Evolutionary conservation across 2,888 invertebrate species (phyloP).

Genomic region (Euzetes globulus): DNA sequence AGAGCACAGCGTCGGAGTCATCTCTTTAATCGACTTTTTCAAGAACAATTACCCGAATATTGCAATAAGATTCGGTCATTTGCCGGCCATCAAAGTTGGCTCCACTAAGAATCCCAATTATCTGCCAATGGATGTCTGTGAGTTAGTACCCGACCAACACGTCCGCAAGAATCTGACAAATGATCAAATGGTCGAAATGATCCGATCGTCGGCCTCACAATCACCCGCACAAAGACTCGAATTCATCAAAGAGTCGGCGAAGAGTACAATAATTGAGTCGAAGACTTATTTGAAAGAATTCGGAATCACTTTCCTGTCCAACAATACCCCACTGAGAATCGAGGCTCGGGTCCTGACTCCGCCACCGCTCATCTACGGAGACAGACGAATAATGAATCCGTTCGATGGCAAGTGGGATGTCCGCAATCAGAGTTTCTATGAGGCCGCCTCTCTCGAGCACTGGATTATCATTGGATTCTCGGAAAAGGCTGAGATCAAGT

Average conservation of each 20-base stretch:
- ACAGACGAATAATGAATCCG: neutral
- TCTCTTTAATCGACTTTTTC: neutral
- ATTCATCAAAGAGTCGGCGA: constrained; percentile 33
- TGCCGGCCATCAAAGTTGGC: constrained; percentile 38
- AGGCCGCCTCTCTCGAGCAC: neutral
- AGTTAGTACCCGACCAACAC: constrained; percentile 23
- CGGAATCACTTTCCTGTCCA: constrained; percentile 34
- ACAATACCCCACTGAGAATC: constrained; percentile 22
- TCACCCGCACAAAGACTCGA: constrained; percentile 36
- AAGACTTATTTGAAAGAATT: constrained; percentile 35
- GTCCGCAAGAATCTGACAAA: constrained; percentile 10
- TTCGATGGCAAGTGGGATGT: constrained; percentile 25
- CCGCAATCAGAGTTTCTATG: neutral
- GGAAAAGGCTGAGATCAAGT: neutral
- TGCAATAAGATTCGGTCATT: neutral
- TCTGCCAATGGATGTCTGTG: constrained; percentile 24
- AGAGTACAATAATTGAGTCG: constrained; percentile 27
- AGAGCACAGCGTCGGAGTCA: neutral
- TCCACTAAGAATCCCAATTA: neutral
- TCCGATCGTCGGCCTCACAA: constrained; percentile 11
- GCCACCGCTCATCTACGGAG: neutral
- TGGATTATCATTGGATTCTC: neutral
- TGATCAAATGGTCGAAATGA: constrained; percentile 24
- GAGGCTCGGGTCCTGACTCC: constrained; percentile 35
- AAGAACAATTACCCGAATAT: neutral